phyloP scores from a whole-genome alignment of 1,140 invertebrate genomes.

The Euwallacea similis region DNA sequence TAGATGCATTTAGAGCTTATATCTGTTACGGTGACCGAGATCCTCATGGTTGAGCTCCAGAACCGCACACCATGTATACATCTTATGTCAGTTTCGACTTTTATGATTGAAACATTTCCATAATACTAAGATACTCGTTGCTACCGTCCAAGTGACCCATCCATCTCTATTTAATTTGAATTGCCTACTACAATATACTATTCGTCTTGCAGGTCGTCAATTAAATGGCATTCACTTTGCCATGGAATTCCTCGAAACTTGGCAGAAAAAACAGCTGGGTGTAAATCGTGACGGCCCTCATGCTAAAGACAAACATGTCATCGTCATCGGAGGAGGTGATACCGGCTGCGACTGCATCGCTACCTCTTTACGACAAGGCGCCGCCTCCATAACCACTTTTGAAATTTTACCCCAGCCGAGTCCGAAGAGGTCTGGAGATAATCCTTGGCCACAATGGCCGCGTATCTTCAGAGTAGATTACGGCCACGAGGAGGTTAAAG shows the following conservation, averaged over 20 bases:
- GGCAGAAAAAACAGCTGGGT: slow-evolving; percentile 95
- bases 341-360: slow-evolving; percentile 99
- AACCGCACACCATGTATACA: too few species aligned
- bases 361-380: slow-evolving; percentile 94
- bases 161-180: too few species aligned
- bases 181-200: too few species aligned
- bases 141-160: too few species aligned
- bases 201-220: slow-evolving; percentile 43
- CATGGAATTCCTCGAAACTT: slow-evolving; percentile 95
- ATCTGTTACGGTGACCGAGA: too few species aligned
- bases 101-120: too few species aligned
- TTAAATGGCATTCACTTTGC: slow-evolving; percentile 90
- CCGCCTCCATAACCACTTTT: slow-evolving; percentile 94
- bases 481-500: slow-evolving; percentile 90
- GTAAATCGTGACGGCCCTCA: slow-evolving; percentile 60
- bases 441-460: slow-evolving; percentile 99
- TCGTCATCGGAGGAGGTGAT: slow-evolving; percentile 97
- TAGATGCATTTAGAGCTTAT: too few species aligned
- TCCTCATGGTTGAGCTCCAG: too few species aligned
- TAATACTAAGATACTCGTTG: too few species aligned
- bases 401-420: slow-evolving; percentile 96
- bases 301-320: slow-evolving; percentile 93
- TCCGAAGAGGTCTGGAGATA: slow-evolving; percentile 73
- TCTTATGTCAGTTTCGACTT: too few species aligned
- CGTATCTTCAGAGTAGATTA: slow-evolving; percentile 97